Percentiles rank a stretch among this genome's conserved stretches.
Conservation (phyloP, 2,797 vertebrate species). For the Myotis planiceps region DNA sequence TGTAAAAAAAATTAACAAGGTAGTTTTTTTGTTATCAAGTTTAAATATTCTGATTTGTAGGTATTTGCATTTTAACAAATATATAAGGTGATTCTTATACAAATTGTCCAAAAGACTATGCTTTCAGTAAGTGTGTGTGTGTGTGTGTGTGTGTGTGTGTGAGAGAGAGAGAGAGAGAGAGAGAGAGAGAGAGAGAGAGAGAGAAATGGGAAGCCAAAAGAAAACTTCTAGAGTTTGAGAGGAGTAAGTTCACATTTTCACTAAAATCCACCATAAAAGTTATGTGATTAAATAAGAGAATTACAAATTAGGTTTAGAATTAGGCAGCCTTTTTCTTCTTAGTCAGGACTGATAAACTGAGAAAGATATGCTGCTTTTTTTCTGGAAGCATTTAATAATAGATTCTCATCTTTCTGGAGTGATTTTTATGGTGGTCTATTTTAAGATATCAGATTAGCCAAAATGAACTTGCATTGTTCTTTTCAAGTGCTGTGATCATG, state of each 20-base stretch:
- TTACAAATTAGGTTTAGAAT: slow-evolving; percentile 63
- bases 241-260: background rate
- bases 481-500: slow-evolving; percentile 55
- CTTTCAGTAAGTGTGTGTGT: background rate
- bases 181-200: too few species aligned
- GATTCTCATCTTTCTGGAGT: slow-evolving; percentile 68
- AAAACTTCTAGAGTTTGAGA: background rate
- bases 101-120: background rate
- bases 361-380: slow-evolving; percentile 26
- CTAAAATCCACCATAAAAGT: background rate
- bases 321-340: slow-evolving; percentile 49
- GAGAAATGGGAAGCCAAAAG: background rate
- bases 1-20: background rate
- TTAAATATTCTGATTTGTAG: background rate
- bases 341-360: slow-evolving; percentile 67
- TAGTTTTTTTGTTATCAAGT: background rate
- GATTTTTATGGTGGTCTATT: slow-evolving; percentile 76
- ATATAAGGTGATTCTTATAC: background rate
- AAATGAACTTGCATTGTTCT: slow-evolving; percentile 70
- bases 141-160: too few species aligned
- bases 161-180: too few species aligned
- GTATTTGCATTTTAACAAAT: background rate
- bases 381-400: slow-evolving; percentile 69
- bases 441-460: slow-evolving; percentile 71
- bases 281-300: slow-evolving; percentile 58